A percentile compares a stretch with the other conserved stretches of the same genome.
Evolutionary conservation across 2,113 vertebrate genomes (phyloP).

Genomic region (Seriola dumerili): DNA sequence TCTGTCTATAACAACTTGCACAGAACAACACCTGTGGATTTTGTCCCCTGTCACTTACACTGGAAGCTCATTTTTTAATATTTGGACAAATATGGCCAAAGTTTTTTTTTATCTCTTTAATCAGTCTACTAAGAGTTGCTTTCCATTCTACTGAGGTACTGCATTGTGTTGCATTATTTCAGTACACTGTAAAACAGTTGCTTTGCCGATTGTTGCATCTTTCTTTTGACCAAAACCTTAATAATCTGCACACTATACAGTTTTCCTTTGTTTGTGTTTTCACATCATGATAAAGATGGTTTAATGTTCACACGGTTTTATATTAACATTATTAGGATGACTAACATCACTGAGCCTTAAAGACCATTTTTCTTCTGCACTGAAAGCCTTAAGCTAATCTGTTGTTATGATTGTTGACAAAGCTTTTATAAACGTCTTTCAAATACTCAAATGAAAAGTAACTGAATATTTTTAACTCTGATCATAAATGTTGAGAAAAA

Average conservation of each 20-base stretch:
- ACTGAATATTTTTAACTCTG: not conserved
- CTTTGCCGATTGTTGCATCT: not conserved
- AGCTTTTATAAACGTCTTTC: not conserved
- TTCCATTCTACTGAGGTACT: not conserved
- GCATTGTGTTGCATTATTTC: not conserved
- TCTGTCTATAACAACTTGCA: too few relatives aligned
- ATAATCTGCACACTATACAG: not conserved
- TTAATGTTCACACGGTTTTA: conserved; percentile 14
- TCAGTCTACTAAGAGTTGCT: not conserved
- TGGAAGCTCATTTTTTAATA: too few relatives aligned
- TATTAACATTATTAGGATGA: not conserved
- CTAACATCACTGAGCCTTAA: not conserved
- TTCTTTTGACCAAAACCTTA: conserved; percentile 3
- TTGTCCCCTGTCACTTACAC: too few relatives aligned
- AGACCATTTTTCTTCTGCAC: not conserved
- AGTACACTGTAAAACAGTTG: not conserved
- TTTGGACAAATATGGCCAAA: not conserved
- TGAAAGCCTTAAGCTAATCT: conserved; percentile 13
- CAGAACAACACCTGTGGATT: too few relatives aligned
- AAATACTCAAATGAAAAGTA: not conserved
- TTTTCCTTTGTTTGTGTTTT: not conserved
- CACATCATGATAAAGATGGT: not conserved
- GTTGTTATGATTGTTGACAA: not conserved
- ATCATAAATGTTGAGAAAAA: not conserved
- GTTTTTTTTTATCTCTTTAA: too few relatives aligned